Percentiles rank a stretch among this genome's conserved stretches.
phyloP scores from a whole-genome alignment of 2,888 invertebrate species.

The Tenthredo distinguenda region DNA sequence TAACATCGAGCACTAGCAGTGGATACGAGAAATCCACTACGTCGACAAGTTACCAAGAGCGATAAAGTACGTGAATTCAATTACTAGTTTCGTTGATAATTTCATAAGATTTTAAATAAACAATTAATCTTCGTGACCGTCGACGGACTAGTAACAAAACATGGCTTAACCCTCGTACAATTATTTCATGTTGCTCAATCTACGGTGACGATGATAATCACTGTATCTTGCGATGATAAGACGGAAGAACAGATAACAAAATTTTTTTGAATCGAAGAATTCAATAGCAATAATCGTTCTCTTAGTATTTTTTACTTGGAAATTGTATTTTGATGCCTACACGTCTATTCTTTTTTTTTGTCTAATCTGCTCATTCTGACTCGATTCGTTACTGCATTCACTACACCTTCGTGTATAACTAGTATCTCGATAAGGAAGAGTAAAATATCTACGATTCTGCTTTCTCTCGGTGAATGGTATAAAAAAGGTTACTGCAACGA shows the following conservation, averaged over 20 bases:
- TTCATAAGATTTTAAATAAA: neutral
- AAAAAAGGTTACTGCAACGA: neutral
- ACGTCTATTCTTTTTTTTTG: neutral
- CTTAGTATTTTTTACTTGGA: neutral
- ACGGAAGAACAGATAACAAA: neutral
- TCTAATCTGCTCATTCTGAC: neutral
- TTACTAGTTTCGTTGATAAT: neutral
- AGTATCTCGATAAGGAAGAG: conserved; percentile 32
- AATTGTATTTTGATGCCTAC: neutral
- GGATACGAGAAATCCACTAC: neutral
- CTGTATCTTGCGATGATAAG: neutral
- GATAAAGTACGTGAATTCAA: neutral
- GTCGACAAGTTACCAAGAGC: neutral
- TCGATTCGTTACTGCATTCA: neutral
- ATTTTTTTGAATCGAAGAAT: neutral
- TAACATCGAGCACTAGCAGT: neutral
- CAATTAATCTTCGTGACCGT: neutral
- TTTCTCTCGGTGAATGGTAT: conserved; percentile 25
- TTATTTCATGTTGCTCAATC: neutral
- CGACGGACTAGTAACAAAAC: neutral
- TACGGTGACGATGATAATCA: neutral
- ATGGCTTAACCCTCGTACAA: neutral
- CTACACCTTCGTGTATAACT: neutral
- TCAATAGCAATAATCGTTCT: neutral
- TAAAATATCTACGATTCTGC: conserved; percentile 23